These are phyloP conservation scores for Accipiter fasciatus DNA, from an alignment of 2,797 vertebrate species.

Conservation along the genomic window DNA sequence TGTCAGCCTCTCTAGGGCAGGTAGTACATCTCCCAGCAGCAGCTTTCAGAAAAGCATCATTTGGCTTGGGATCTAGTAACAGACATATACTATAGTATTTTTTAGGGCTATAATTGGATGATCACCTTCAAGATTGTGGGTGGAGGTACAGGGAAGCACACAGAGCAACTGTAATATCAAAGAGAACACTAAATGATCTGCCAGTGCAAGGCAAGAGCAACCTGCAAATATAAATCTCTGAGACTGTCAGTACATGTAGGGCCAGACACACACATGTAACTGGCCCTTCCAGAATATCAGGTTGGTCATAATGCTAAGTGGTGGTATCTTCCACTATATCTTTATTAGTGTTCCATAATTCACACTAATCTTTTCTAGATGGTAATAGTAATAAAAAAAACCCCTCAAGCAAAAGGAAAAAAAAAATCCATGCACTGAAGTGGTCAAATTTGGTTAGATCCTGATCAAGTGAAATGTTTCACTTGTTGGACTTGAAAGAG, in stretches of 20 bases:
- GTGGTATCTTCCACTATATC: not conserved
- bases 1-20: not conserved
- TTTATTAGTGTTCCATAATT: not conserved
- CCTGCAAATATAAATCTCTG: not conserved
- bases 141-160: not conserved
- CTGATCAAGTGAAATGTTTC: not conserved
- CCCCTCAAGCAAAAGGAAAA: not conserved
- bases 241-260: not conserved
- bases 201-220: not conserved
- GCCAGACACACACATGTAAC: not conserved
- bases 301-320: not conserved
- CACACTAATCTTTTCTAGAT: not conserved
- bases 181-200: not conserved
- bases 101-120: not conserved
- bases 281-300: not conserved
- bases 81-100: not conserved
- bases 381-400: not conserved
- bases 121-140: not conserved
- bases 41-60: not conserved
- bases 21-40: not conserved
- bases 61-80: not conserved
- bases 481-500: not conserved
- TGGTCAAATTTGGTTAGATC: not conserved
- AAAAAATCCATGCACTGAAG: not conserved
- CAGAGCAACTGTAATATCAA: not conserved